Evolutionary conservation across 2,888 invertebrate species (phyloP), one percentile per base, ranked within the genome.

Genomic region (Rhorus exstirpatorius): DNA sequence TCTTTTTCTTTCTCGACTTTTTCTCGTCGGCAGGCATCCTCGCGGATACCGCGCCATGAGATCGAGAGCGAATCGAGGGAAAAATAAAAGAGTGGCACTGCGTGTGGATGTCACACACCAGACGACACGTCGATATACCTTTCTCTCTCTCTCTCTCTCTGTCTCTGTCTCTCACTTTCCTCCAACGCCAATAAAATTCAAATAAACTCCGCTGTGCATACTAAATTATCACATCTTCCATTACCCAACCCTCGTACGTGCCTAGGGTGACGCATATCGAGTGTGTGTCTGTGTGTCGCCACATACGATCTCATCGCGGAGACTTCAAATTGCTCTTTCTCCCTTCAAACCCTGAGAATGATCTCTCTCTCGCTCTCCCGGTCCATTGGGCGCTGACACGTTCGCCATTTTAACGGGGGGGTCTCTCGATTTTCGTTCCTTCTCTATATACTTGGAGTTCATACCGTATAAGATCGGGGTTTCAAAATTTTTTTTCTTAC

Each of bases 221-320:
- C 92, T 91, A 91, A 92, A 92, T 93, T 92, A 92, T 91, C 92
- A 91, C 92, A 90, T 91, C 90, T 91, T 92, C 92, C 92, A 91
- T 92, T 92, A 92, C 91, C 90, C 87, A 88, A 63, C 63, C 74
- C 85, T 84, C 83, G 83, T 76, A 72, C 72, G 78, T 68, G 78
- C 68, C 68, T 67, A 61, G 46, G 58, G 41, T 46, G 72, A 74
- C 72, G 38, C 72, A 49, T 55, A 31, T 12, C 19, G 51, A 6
- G 35, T 35, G 31, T 35, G 21, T 21, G 8, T 19, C 0, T 26
- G 51, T 21, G 46, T 51, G 61, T 14, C 21, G 21, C 31, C 53
- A 61, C 61, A n/a, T 58, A 19, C 44, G 41, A 19, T 38, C 21
- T 31, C 51, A 21, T 4, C 53, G 8, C 12, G 17, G 8, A 53